Percentiles rank a stretch among this genome's conserved stretches.
These are phyloP conservation scores for Cyclura pinguis DNA, from an alignment of 2,797 vertebrate species.

Conservation along the genomic window DNA sequence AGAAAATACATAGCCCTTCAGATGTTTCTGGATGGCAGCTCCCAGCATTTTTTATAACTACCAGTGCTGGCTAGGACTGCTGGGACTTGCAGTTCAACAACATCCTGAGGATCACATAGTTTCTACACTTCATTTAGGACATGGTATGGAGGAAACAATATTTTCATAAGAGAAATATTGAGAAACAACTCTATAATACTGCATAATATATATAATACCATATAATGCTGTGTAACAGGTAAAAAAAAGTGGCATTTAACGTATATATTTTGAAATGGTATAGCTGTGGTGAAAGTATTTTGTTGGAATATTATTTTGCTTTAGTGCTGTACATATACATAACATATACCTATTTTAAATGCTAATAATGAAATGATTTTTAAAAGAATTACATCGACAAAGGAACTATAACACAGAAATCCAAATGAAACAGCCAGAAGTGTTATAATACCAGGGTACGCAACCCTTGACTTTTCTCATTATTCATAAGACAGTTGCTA, in stretches of 20 bases:
- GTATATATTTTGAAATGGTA: neutral
- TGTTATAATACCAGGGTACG: slow-evolving; percentile 27
- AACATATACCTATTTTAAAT: neutral
- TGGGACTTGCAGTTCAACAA: no score
- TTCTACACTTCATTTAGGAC: no score
- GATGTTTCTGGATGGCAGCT: no score
- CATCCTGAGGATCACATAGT: no score
- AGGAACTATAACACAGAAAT: neutral
- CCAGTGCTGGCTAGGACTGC: no score
- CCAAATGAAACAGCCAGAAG: slow-evolving; percentile 24
- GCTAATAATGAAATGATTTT: slow-evolving; percentile 7
- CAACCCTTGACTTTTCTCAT: slow-evolving; percentile 28
- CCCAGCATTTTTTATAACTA: no score
- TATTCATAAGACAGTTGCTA: slow-evolving; percentile 47
- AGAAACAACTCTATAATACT: slow-evolving; percentile 9
- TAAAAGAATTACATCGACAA: neutral
- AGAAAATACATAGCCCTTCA: no score
- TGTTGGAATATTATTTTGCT: slow-evolving; percentile 10
- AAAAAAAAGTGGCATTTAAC: neutral
- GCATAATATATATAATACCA: no score
- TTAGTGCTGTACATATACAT: neutral
- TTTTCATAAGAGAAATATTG: neutral
- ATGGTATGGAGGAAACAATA: neutral
- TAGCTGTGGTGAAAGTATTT: neutral
- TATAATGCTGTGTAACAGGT: no score